Conservation (phyloP, 2,888 invertebrate species). For the Amphiduros pacificus region DNA sequence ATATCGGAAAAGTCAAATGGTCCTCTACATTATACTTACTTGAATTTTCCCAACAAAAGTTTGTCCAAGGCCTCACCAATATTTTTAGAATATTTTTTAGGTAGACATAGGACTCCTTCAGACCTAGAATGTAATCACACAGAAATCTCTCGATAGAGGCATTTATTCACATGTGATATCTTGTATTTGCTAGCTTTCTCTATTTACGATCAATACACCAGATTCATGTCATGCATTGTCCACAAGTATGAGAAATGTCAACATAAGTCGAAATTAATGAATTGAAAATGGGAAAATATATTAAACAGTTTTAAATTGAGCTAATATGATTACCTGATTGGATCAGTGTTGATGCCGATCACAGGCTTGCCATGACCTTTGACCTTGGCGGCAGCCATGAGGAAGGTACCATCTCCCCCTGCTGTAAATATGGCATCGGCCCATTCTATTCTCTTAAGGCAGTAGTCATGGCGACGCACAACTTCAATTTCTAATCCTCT, state of each 20-base stretch:
- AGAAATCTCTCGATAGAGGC: no score
- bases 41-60: constrained; percentile 67
- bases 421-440: constrained; percentile 72
- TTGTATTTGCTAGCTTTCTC: no score
- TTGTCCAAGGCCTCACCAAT: constrained; percentile 78
- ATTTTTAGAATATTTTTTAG: constrained; percentile 80
- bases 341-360: constrained; percentile 95
- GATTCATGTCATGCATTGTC: no score
- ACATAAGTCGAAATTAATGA: no score
- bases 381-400: constrained; percentile 87
- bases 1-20: no score
- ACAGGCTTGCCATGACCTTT: constrained; percentile 80
- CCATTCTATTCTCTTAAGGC: constrained; percentile 77
- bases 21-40: constrained; percentile 60
- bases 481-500: constrained; percentile 74
- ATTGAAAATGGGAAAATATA: background rate
- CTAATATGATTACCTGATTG: constrained; percentile 63
- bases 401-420: constrained; percentile 97
- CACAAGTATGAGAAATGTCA: no score
- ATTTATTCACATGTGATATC: no score
- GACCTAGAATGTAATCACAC: no score
- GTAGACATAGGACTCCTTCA: constrained; percentile 89
- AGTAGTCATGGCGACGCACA: constrained; percentile 65
- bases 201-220: no score
- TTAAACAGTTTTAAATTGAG: background rate